A percentile compares a stretch with the other conserved stretches of the same genome.
phyloP scores from a whole-genome alignment of 1,140 invertebrate genomes.

The Teleopsis dalmanni region DNA sequence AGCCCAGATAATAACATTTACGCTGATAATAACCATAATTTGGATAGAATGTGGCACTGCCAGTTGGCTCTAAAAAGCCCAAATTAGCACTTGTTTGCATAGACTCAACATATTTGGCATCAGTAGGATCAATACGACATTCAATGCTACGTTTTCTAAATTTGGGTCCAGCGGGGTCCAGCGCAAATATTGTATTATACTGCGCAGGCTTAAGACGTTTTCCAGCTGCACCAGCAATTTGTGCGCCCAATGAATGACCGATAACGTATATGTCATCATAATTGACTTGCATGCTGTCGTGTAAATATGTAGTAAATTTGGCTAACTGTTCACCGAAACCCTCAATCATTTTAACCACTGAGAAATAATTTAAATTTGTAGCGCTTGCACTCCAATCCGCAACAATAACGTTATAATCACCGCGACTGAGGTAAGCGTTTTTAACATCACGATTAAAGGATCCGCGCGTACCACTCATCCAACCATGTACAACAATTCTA shows the following conservation, averaged over 20 bases:
- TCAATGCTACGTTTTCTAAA: slow-evolving; percentile 51
- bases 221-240: slow-evolving; percentile 47
- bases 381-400: slow-evolving; percentile 50
- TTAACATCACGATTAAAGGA: slow-evolving; percentile 39
- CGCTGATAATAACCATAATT: slow-evolving; percentile 53
- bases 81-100: slow-evolving; percentile 61
- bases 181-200: slow-evolving; percentile 43
- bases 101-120: slow-evolving; percentile 65
- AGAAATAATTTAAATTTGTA: slow-evolving; percentile 34
- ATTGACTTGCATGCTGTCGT: slow-evolving; percentile 24
- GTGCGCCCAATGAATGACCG: slow-evolving; percentile 50
- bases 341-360: slow-evolving; percentile 34
- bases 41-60: slow-evolving; percentile 65
- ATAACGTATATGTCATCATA: slow-evolving; percentile 42
- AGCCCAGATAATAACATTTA: slow-evolving; percentile 45
- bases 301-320: slow-evolving; percentile 41
- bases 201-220: slow-evolving; percentile 33
- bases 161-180: slow-evolving; percentile 63
- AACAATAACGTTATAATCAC: slow-evolving; percentile 51
- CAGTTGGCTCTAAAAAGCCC: slow-evolving; percentile 48
- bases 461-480: slow-evolving; percentile 39
- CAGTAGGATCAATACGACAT: slow-evolving; percentile 52
- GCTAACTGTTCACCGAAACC: slow-evolving; percentile 27
- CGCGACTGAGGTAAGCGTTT: slow-evolving; percentile 49
- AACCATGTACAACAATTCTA: slow-evolving; percentile 35